phyloP scores from a whole-genome alignment of 2,113 vertebrate species.

The Entomyzon cyanotis region DNA sequence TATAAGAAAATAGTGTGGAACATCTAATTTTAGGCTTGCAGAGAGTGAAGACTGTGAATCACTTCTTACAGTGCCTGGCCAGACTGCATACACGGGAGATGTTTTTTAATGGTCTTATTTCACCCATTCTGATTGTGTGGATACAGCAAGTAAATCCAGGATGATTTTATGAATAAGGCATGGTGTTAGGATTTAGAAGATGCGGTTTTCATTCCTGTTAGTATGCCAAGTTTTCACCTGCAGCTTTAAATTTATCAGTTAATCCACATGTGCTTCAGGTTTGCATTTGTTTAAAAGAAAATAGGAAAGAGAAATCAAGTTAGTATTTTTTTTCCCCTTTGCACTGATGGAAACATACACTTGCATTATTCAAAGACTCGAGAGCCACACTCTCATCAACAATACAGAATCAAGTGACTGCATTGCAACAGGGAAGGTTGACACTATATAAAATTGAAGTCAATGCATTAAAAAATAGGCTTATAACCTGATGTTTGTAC shows the following conservation, averaged over 20 bases:
- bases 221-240: background rate
- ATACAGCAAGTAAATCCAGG: background rate
- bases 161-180: background rate
- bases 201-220: background rate
- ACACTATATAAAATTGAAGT: background rate
- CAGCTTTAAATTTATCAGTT: background rate
- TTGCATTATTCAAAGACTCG: background rate
- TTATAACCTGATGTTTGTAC: constrained; percentile 6
- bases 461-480: background rate
- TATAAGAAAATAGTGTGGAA: background rate
- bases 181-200: background rate
- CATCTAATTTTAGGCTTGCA: constrained; percentile 2
- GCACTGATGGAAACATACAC: background rate
- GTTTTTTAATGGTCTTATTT: background rate
- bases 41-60: background rate
- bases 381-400: background rate
- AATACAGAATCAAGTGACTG: background rate
- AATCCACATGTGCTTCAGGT: background rate
- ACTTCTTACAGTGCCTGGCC: background rate
- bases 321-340: background rate
- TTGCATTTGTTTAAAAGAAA: constrained; percentile 27
- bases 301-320: background rate
- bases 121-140: background rate
- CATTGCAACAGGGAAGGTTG: background rate
- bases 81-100: background rate